Conservation (phyloP, 2,113 vertebrate genomes). For the Perca fluviatilis region DNA sequence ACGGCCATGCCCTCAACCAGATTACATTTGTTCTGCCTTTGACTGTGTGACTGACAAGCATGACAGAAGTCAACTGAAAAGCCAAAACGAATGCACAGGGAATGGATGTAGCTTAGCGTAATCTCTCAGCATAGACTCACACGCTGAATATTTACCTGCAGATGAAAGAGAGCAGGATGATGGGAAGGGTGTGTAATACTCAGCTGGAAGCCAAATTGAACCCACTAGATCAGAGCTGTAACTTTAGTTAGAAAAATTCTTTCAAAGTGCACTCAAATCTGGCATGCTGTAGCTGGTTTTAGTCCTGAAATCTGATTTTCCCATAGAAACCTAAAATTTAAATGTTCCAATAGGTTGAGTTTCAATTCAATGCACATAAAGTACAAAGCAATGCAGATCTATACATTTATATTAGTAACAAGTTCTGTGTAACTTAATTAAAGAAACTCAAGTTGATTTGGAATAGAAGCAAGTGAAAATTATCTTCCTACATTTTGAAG, state of each 20-base stretch:
- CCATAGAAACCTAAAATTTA: conserved; percentile 30
- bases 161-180: conserved; percentile 47
- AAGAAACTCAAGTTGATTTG: not conserved
- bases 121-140: conserved; percentile 48
- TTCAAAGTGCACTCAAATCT: conserved; percentile 28
- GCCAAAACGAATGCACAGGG: conserved; percentile 52
- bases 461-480: not conserved
- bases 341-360: not conserved
- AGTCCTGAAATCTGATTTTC: conserved; percentile 12
- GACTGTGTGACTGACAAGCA: conserved; percentile 48
- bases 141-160: conserved; percentile 65
- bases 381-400: not conserved
- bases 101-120: conserved; percentile 34
- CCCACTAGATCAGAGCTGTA: conserved; percentile 28
- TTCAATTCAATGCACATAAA: conserved; percentile 4
- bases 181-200: conserved; percentile 17
- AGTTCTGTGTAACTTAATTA: not conserved
- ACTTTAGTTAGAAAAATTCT: conserved; percentile 35
- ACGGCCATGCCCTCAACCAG: conserved; percentile 57
- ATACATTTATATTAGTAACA: not conserved
- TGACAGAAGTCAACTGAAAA: conserved; percentile 42
- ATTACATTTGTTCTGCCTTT: conserved; percentile 68
- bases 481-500: not conserved
- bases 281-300: conserved; percentile 1
- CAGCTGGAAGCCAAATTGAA: conserved; percentile 25